Evolutionary conservation across 2,888 invertebrate species (phyloP).

Genomic region (Mongoloraphidia duomilia): DNA sequence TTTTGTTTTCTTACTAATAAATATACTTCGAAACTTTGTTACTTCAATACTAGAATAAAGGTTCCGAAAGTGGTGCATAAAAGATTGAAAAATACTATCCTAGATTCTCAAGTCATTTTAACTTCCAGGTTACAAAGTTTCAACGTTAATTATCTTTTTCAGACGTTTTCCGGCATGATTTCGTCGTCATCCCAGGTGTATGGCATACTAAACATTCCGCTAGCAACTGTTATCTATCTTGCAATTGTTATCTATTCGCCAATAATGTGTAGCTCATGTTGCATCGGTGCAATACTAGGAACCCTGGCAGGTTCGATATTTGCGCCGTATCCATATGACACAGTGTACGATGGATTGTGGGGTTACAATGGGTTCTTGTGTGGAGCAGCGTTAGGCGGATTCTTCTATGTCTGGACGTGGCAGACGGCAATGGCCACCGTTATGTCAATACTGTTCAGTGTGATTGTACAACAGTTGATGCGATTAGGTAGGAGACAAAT

Average conservation of each 20-base stretch:
- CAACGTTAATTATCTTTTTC: conserved; percentile 6
- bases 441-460: conserved; percentile 25
- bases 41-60: no score
- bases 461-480: conserved; percentile 23
- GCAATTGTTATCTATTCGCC: conserved; percentile 30
- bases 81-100: no score
- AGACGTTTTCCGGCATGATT: conserved; percentile 29
- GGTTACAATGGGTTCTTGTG: conserved; percentile 30
- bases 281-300: conserved; percentile 26
- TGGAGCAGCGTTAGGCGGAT: conserved; percentile 27
- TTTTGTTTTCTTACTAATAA: no score
- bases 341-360: conserved; percentile 29
- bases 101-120: no score
- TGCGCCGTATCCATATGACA: conserved; percentile 18
- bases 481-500: neutral
- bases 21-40: no score
- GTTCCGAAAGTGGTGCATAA: no score
- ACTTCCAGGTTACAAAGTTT: no score
- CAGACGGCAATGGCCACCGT: conserved; percentile 24
- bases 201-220: conserved; percentile 24
- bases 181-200: conserved; percentile 29
- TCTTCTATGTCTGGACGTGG: conserved; percentile 25
- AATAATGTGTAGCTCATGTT: conserved; percentile 24
- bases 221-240: conserved; percentile 26
- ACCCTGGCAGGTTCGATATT: conserved; percentile 26